Percentiles rank a stretch among this genome's conserved stretches.
Evolutionary conservation across 2,888 invertebrate genomes (phyloP).

Genomic region (Idaea dimidiata): DNA sequence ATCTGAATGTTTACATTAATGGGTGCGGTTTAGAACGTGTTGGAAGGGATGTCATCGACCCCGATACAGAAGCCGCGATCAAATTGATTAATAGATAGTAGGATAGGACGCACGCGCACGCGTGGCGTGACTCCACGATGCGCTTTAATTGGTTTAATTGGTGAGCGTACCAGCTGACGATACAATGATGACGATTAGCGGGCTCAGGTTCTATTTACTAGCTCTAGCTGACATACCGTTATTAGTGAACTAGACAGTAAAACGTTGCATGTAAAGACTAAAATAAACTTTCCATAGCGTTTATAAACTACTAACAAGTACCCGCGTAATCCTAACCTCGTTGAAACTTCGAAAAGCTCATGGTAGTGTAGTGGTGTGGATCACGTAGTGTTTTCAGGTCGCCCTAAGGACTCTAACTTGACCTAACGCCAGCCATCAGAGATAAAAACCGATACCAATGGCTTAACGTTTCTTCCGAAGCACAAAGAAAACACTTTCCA

Average conservation of each 20-base stretch:
- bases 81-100: slow-evolving; percentile 71
- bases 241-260: not conserved
- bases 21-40: slow-evolving; percentile 7
- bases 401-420: too few relatives aligned
- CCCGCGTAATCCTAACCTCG: too few relatives aligned
- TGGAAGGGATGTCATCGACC: slow-evolving; percentile 52
- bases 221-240: not conserved
- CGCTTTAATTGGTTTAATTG: slow-evolving; percentile 72
- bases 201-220: not conserved
- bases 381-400: too few relatives aligned
- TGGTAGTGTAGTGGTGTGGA: too few relatives aligned
- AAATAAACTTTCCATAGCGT: too few relatives aligned
- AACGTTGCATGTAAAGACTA: not conserved
- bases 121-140: slow-evolving; percentile 51
- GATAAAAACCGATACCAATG: too few relatives aligned
- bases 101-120: slow-evolving; percentile 60
- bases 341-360: too few relatives aligned
- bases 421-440: too few relatives aligned
- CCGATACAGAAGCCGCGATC: slow-evolving; percentile 54
- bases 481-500: too few relatives aligned
- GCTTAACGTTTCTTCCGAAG: too few relatives aligned
- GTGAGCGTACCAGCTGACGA: slow-evolving; percentile 21
- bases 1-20: not conserved
- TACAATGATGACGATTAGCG: not conserved
- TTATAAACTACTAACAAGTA: too few relatives aligned